Percentiles rank a stretch among this genome's conserved stretches.
Evolutionary conservation across 2,797 vertebrate species (phyloP).

Genomic region (Ptychadena robeensis): DNA sequence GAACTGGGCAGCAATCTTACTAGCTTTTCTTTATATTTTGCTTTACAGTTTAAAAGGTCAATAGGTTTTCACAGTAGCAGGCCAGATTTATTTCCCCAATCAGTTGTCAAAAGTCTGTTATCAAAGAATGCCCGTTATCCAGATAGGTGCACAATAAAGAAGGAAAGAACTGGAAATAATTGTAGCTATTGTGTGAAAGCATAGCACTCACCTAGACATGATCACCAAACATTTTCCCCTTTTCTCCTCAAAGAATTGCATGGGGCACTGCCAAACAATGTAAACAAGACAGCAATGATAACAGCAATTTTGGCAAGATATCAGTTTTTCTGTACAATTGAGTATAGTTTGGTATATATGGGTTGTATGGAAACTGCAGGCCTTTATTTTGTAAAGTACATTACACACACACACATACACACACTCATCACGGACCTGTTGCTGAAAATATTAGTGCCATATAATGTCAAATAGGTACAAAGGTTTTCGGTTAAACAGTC

Average conservation of each 20-base stretch:
- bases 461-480: not conserved
- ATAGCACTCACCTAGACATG: not conserved
- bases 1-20: conserved; percentile 64
- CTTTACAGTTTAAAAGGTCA: conserved; percentile 65
- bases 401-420: not conserved
- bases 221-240: conserved; percentile 1
- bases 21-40: conserved; percentile 62
- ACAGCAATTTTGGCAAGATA: not conserved
- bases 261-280: not conserved
- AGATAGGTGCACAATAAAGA: not conserved
- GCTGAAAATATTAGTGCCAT: not conserved
- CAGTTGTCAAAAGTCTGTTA: not conserved
- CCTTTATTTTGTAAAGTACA: not conserved
- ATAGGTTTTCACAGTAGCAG: conserved; percentile 24
- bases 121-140: not conserved
- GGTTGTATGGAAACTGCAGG: not conserved
- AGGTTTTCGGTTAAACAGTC: not conserved
- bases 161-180: not conserved
- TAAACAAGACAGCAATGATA: not conserved
- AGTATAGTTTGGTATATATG: not conserved
- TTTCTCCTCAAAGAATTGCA: not conserved
- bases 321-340: not conserved
- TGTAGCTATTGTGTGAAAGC: not conserved
- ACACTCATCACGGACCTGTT: not conserved
- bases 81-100: conserved; percentile 1